Percentiles rank a stretch among this genome's conserved stretches.
phyloP scores from a whole-genome alignment of 1,140 invertebrate genomes.

The Zaprionus davidi region DNA sequence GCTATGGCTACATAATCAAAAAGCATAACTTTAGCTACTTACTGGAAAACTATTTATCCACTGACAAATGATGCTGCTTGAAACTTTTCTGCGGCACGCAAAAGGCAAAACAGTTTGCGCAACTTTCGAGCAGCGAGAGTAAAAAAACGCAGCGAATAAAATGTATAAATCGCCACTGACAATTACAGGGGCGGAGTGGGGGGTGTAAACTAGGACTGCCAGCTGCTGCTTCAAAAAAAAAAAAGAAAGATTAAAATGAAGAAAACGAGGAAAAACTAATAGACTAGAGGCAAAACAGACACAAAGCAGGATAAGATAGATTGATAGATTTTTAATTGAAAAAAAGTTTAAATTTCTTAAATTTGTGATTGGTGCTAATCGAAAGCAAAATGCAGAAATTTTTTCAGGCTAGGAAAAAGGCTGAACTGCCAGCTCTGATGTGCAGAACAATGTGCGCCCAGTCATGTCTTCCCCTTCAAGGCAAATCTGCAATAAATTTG shows the following conservation, averaged over 20 bases:
- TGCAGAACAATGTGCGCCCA: neutral
- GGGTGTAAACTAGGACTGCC: neutral
- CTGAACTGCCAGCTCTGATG: too few species aligned
- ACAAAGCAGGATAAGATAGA: too few species aligned
- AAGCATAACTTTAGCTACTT: slow-evolving; percentile 80
- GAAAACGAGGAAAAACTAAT: too few species aligned
- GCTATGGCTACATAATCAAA: slow-evolving; percentile 70
- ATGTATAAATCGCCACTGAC: slow-evolving; percentile 47
- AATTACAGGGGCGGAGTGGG: slow-evolving; percentile 14
- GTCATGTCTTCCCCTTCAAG: neutral
- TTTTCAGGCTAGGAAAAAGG: too few species aligned
- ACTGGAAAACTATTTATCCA: slow-evolving; percentile 81
- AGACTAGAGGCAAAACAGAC: too few species aligned
- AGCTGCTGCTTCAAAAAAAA: too few species aligned
- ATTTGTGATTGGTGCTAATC: too few species aligned
- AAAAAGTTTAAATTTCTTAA: too few species aligned
- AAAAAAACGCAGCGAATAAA: slow-evolving; percentile 12
- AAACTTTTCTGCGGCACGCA: slow-evolving; percentile 69
- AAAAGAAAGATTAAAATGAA: too few species aligned
- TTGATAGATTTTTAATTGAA: too few species aligned
- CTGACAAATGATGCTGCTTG: slow-evolving; percentile 80
- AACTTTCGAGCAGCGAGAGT: slow-evolving; percentile 55
- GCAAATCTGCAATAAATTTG: neutral
- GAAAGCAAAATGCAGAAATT: too few species aligned
- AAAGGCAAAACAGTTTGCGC: slow-evolving; percentile 78